phyloP scores from a whole-genome alignment of 2,888 invertebrate genomes.

The Epiblema foenella region DNA sequence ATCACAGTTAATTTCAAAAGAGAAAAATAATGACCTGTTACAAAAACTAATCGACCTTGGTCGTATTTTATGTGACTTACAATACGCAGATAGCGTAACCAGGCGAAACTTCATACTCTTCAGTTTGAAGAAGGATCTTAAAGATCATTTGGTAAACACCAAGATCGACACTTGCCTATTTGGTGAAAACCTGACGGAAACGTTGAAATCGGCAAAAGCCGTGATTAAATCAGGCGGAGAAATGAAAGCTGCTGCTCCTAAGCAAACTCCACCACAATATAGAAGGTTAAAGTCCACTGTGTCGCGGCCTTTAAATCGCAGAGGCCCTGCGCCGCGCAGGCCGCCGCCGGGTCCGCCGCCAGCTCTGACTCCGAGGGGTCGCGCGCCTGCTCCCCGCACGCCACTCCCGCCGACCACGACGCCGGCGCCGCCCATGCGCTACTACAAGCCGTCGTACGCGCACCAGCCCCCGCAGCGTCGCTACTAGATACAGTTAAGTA shows the following conservation, averaged over 20 bases:
- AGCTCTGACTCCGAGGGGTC: constrained; percentile 3
- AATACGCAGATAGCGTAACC: too few relatives aligned
- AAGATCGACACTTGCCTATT: constrained; percentile 41
- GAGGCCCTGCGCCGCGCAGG: constrained; percentile 23
- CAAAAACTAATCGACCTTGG: constrained; percentile 13
- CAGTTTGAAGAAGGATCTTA: too few relatives aligned
- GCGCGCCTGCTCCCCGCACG: constrained; percentile 18
- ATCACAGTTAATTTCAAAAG: constrained; percentile 3
- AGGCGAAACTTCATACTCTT: too few relatives aligned
- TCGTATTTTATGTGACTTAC: too few relatives aligned
- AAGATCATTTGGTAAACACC: constrained; percentile 1
- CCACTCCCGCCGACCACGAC: background rate
- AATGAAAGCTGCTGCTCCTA: constrained; percentile 3
- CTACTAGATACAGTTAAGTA: constrained; percentile 10
- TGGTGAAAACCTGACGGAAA: constrained; percentile 36
- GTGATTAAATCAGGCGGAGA: constrained; percentile 39
- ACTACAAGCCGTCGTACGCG: constrained; percentile 12
- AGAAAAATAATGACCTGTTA: constrained; percentile 13
- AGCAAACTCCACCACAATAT: background rate
- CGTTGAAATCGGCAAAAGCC: constrained; percentile 38
- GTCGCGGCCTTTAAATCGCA: constrained; percentile 15
- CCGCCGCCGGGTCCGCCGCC: constrained; percentile 14
- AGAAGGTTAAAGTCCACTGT: background rate
- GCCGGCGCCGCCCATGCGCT: constrained; percentile 9
- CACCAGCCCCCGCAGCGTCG: background rate